A percentile compares a stretch with the other conserved stretches of the same genome.
These are phyloP conservation scores for Bos indicus DNA, from an alignment of 2,113 vertebrate genomes.

Conservation along the genomic window DNA sequence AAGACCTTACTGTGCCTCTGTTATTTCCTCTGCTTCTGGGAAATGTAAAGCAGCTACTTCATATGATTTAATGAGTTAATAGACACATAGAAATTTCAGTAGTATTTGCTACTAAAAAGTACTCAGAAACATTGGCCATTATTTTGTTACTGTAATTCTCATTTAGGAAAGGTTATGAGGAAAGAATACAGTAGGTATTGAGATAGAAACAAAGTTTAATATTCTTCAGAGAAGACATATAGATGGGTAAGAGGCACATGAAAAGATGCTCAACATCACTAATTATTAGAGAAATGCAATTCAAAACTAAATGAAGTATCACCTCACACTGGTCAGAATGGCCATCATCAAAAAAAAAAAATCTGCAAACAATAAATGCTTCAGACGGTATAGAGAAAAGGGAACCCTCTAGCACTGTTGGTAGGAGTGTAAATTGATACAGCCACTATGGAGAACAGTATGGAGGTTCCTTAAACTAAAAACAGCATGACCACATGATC, in stretches of 20 bases:
- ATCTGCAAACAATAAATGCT: background rate
- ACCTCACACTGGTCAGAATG: background rate
- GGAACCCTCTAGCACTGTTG: background rate
- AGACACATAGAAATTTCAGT: background rate
- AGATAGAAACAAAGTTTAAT: background rate
- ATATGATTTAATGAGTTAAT: background rate
- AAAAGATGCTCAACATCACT: background rate
- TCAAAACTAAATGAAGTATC: background rate
- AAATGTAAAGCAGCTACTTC: background rate
- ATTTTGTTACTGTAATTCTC: background rate
- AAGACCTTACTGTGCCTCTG: background rate
- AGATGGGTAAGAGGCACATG: background rate
- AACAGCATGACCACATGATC: background rate
- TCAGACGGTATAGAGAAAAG: background rate
- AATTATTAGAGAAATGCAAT: background rate
- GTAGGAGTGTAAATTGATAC: background rate
- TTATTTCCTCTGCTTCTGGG: background rate
- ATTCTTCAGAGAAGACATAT: background rate
- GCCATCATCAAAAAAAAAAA: background rate
- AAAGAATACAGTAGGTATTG: background rate
- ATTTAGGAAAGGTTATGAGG: background rate
- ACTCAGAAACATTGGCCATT: background rate
- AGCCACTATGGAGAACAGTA: background rate
- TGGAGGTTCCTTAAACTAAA: background rate
- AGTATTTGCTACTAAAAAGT: background rate